These are phyloP conservation scores for Anoura caudifer DNA, from an alignment of 2,113 vertebrate genomes.

Conservation along the genomic window DNA sequence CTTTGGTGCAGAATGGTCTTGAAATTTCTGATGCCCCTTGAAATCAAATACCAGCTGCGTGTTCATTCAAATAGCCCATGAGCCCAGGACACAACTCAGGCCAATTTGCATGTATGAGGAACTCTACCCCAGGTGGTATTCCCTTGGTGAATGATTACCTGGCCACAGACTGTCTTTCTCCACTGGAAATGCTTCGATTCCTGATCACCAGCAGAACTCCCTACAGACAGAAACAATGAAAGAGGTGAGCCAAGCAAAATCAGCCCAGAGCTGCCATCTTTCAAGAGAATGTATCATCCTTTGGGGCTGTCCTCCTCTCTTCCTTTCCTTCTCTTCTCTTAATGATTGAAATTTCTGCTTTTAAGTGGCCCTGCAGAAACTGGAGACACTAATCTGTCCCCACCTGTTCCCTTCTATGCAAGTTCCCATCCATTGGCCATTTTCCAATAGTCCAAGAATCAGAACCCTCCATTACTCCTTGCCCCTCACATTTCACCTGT, in stretches of 20 bases:
- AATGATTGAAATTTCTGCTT: not conserved
- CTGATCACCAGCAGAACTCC: constrained; percentile 44
- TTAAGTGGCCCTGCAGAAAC: not conserved
- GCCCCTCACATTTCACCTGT: not conserved
- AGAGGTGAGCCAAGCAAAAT: not conserved
- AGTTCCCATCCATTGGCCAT: not conserved
- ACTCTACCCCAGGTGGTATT: constrained; percentile 62
- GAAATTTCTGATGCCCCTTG: constrained; percentile 56
- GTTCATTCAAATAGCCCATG: constrained; percentile 64
- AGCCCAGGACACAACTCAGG: constrained; percentile 50
- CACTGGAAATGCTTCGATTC: constrained; percentile 53
- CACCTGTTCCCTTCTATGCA: not conserved
- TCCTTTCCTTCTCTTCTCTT: not conserved
- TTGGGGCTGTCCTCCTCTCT: constrained; percentile 51
- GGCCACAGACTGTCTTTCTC: constrained; percentile 55
- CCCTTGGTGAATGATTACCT: constrained; percentile 67
- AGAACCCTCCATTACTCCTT: not conserved
- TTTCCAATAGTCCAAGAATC: not conserved
- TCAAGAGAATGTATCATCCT: constrained; percentile 54
- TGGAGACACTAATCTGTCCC: not conserved
- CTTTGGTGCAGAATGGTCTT: constrained; percentile 64
- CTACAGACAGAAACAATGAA: constrained; percentile 15
- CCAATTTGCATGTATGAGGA: constrained; percentile 55
- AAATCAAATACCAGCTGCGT: constrained; percentile 69
- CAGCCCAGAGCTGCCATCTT: constrained; percentile 50